These are phyloP conservation scores for Dissostichus mawsoni DNA, from an alignment of 2,113 vertebrate genomes.

Conservation along the genomic window DNA sequence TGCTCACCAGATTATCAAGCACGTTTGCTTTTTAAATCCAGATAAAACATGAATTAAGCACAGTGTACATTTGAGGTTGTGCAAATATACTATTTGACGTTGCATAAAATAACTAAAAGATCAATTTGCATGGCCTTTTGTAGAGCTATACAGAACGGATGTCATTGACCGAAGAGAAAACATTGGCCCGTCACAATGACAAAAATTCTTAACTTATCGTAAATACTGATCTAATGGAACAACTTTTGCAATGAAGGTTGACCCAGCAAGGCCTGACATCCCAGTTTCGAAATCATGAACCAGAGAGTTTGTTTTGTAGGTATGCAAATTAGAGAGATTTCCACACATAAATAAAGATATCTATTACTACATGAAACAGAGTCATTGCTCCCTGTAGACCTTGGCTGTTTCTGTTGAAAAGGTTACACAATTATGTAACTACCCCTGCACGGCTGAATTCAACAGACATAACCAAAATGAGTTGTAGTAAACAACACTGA, in stretches of 20 bases:
- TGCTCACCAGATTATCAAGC: not conserved
- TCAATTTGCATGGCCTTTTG: not conserved
- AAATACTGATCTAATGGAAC: constrained; percentile 16
- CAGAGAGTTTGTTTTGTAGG: no score
- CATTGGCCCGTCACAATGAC: not conserved
- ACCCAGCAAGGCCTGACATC: no score
- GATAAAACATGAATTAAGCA: not conserved
- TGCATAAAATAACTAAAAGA: not conserved
- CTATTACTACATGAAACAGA: not conserved
- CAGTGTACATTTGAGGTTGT: not conserved
- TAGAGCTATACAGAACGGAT: not conserved
- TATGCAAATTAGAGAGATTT: not conserved
- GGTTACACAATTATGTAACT: no score
- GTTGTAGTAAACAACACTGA: no score
- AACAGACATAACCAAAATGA: no score
- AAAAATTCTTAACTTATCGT: not conserved
- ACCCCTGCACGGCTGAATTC: no score
- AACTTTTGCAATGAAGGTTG: no score
- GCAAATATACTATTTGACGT: not conserved
- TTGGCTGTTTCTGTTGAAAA: not conserved
- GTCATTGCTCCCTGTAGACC: not conserved
- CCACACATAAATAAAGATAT: not conserved
- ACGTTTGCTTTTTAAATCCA: not conserved
- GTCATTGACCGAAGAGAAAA: constrained; percentile 1
- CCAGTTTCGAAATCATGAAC: no score